These are phyloP conservation scores for Enteromius unitaeniatus DNA, from an alignment of 2,797 vertebrate genomes.

Conservation along the genomic window DNA sequence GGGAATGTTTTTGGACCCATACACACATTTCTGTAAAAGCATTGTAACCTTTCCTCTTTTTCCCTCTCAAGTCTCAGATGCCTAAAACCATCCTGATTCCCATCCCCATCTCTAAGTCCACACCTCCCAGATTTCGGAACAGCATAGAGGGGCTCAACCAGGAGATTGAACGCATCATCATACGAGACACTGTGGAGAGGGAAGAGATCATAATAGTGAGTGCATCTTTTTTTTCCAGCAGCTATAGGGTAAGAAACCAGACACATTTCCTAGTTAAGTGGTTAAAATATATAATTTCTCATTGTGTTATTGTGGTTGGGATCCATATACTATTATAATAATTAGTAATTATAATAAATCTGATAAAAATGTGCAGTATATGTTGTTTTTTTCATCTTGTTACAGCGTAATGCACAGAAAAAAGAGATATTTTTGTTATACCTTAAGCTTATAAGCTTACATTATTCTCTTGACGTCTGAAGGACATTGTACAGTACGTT, in stretches of 20 bases:
- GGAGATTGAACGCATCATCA: conserved; percentile 97
- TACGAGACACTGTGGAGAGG: conserved; percentile 93
- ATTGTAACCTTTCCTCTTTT: conserved; percentile 3
- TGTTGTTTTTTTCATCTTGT: not conserved
- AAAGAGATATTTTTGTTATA: not conserved
- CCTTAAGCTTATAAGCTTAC: no score
- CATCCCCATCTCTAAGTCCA: conserved; percentile 89
- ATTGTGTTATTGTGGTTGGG: not conserved
- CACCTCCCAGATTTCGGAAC: conserved; percentile 94
- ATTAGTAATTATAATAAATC: not conserved
- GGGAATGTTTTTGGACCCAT: conserved; percentile 13
- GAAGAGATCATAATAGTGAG: conserved; percentile 94
- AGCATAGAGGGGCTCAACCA: conserved; percentile 98
- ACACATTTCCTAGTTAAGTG: not conserved
- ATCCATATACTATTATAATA: not conserved
- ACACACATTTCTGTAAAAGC: not conserved
- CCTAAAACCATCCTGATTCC: conserved; percentile 94
- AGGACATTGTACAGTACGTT: not conserved
- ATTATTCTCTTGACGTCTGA: not conserved
- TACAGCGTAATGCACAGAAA: not conserved
- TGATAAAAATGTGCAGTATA: not conserved
- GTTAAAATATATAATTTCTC: not conserved
- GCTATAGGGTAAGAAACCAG: not conserved
- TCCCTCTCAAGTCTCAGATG: conserved; percentile 84
- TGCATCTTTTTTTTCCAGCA: conserved; percentile 51